phyloP scores from a whole-genome alignment of 2,888 invertebrate species.

The Dicycla oo region DNA sequence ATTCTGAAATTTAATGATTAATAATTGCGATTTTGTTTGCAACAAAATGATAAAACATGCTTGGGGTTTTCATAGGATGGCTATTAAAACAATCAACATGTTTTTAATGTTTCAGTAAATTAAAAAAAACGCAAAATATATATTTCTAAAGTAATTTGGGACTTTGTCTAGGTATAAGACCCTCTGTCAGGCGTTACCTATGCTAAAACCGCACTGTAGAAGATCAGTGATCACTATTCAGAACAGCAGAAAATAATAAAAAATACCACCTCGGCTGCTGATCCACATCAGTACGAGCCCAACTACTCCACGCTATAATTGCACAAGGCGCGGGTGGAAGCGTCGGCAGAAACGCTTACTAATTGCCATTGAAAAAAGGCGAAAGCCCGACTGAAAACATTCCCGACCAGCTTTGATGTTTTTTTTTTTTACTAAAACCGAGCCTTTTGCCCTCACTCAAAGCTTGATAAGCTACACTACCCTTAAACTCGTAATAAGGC shows the following conservation, averaged over 20 bases:
- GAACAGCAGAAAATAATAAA: neutral
- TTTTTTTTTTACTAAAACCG: constrained; percentile 81
- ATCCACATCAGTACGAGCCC: constrained; percentile 5
- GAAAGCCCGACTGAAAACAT: constrained; percentile 89
- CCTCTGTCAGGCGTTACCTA: neutral
- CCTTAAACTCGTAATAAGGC: constrained; percentile 86
- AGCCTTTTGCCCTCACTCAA: constrained; percentile 79
- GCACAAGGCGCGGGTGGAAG: constrained; percentile 85
- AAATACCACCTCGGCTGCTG: constrained; percentile 63
- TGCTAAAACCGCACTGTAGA: neutral
- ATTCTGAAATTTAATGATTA: no score
- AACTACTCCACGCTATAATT: constrained; percentile 85
- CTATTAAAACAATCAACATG: neutral
- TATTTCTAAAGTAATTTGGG: neutral
- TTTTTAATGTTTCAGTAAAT: no score
- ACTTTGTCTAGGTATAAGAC: neutral
- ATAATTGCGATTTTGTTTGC: neutral
- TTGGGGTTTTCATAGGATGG: neutral
- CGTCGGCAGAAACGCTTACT: constrained; percentile 86
- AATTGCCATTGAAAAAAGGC: constrained; percentile 91
- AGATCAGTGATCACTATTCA: no score
- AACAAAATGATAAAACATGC: neutral
- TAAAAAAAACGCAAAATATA: neutral
- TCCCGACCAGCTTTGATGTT: constrained; percentile 87
- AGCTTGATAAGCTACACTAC: constrained; percentile 88